Evolutionary conservation across 1,140 invertebrate species (phyloP).

Genomic region (Trichoplusia ni): DNA sequence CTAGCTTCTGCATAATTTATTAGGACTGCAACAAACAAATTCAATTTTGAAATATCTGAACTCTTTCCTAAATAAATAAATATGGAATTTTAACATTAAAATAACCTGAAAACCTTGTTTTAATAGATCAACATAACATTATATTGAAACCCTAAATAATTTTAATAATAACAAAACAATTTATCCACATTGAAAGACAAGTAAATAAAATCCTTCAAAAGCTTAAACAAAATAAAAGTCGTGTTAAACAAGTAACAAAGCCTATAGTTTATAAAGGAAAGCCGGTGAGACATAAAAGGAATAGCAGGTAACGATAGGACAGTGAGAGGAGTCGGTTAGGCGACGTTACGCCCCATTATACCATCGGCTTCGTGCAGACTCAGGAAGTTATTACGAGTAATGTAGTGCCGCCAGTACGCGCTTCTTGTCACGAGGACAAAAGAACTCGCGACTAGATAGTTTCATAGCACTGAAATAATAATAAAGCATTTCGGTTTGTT

Average conservation of each 20-base stretch:
- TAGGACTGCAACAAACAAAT: conserved; percentile 20
- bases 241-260: conserved; percentile 14
- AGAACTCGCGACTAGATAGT: conserved; percentile 39
- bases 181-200: too few relatives aligned
- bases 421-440: conserved; percentile 52
- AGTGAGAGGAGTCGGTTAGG: conserved; percentile 35
- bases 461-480: conserved; percentile 33
- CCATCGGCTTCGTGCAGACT: conserved; percentile 40
- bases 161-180: too few relatives aligned
- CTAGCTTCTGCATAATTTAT: conserved; percentile 25
- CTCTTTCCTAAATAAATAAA: too few relatives aligned
- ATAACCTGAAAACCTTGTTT: too few relatives aligned
- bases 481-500: conserved; percentile 23
- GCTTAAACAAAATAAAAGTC: too few relatives aligned
- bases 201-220: too few relatives aligned
- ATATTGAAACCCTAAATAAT: too few relatives aligned
- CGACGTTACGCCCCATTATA: conserved; percentile 43
- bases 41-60: too few relatives aligned
- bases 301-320: conserved; percentile 32
- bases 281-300: conserved; percentile 28
- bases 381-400: conserved; percentile 56
- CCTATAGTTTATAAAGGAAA: too few relatives aligned
- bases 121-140: too few relatives aligned
- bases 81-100: too few relatives aligned
- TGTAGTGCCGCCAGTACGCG: conserved; percentile 47